Conservation (phyloP, 2,113 vertebrate genomes). For the Catharus bicknelli region DNA sequence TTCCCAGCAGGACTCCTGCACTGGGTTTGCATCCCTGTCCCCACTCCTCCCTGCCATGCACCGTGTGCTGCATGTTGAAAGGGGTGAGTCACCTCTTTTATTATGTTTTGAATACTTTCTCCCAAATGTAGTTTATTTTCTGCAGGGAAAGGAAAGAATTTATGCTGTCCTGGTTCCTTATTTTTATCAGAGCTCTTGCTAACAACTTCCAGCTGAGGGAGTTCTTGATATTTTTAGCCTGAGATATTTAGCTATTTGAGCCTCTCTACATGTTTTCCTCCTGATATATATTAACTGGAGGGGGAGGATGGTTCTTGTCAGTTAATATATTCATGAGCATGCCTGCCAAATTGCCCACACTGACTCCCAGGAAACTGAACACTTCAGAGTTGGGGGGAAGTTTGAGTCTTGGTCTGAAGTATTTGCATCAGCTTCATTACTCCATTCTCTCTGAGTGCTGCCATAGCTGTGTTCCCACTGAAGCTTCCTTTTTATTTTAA, state of each 20-base stretch:
- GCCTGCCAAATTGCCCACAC: not conserved
- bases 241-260: slow-evolving; percentile 34
- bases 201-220: slow-evolving; percentile 60
- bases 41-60: not conserved
- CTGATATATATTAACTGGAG: not conserved
- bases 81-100: slow-evolving; percentile 54
- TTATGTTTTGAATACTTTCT: slow-evolving; percentile 50
- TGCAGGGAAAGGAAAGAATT: slow-evolving; percentile 41
- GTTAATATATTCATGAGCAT: slow-evolving; percentile 10
- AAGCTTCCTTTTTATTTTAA: not conserved
- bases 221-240: slow-evolving; percentile 56
- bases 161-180: slow-evolving; percentile 33
- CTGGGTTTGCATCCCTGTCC: not conserved
- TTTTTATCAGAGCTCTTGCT: slow-evolving; percentile 48
- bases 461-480: not conserved
- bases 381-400: not conserved
- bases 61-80: not conserved
- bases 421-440: not conserved
- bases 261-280: slow-evolving; percentile 10
- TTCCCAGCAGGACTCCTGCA: not conserved
- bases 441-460: not conserved
- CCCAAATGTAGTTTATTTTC: slow-evolving; percentile 43
- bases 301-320: not conserved
- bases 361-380: slow-evolving; percentile 10
- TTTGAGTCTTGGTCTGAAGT: not conserved